Evolutionary conservation across 2,797 vertebrate species (phyloP), one percentile per base, ranked within the genome.

Genomic region (Thunnus albacares): DNA sequence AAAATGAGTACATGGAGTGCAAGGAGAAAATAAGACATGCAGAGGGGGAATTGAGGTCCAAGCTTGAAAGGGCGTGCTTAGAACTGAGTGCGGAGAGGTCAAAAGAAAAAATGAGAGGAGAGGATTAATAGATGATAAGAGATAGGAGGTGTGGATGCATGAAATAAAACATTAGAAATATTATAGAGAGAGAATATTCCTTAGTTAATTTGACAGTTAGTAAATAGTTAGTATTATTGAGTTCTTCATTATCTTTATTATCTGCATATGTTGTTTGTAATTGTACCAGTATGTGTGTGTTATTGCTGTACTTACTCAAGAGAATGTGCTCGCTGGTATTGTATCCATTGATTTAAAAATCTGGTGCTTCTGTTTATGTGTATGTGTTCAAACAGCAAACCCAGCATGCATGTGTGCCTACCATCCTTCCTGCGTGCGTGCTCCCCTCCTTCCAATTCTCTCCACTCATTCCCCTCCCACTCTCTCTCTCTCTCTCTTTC

Each of bases 391-490:
- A 57, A 80, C 68, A 68, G 71, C 64, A 68, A 73, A 78, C 24
- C 52, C 56, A 71, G 85, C 28, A 80, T 83, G 47, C 35, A 57
- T 87, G 86, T 30, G 62, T 77, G 76, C 80, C 75, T 87, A 56
- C 59, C 77, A 75, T 89, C 81, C 53, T 77, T 86, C 66, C 65
- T 89, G 77, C 55, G 45, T 85, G 71, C 53, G 74, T 77, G 61
- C 82, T 80, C 80, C 79, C 71, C 75, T 89, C 82, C 81, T 88
- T 89, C 59, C 71, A 79, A 56, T 80, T 82, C 60, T 81, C 80
- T 78, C 66, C 67, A 80, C 83, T 88, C 84, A 58, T 72, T 85
- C 87, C 74, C 86, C 87, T 84, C 84, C 80, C 86, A 69, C 90
- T 81, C 83, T 51, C 80, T 55, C 68, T 35, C 63, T 68, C 79